phyloP scores from a whole-genome alignment of 2,113 vertebrate species.

The Pituophis catenifer region DNA sequence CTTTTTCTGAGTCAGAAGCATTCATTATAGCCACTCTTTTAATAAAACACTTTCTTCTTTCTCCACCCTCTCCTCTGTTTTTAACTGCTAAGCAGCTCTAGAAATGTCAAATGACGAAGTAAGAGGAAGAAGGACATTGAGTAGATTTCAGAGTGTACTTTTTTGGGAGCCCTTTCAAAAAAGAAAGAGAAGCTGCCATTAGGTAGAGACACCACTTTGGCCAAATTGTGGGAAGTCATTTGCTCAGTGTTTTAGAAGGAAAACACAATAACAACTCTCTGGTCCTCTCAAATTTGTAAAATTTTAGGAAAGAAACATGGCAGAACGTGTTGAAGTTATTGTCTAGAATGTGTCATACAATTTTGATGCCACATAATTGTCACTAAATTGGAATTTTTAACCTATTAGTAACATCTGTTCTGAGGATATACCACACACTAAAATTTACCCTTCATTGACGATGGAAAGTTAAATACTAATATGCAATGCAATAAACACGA shows the following conservation, averaged over 20 bases:
- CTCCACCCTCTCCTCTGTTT: not conserved
- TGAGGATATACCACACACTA: slow-evolving; percentile 26
- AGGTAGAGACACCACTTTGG: not conserved
- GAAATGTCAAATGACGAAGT: not conserved
- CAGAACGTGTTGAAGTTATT: not conserved
- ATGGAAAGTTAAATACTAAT: not conserved
- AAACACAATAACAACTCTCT: not conserved
- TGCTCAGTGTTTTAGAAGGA: not conserved
- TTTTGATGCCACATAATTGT: not conserved
- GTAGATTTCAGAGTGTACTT: not conserved
- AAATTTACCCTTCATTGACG: slow-evolving; percentile 3
- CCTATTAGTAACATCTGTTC: not conserved
- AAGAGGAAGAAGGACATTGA: not conserved
- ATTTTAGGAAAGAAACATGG: not conserved
- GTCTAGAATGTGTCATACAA: slow-evolving; percentile 32
- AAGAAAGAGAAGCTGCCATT: not conserved
- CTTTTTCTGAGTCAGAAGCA: slow-evolving; percentile 21
- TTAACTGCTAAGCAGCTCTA: not conserved
- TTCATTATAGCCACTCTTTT: slow-evolving; percentile 37
- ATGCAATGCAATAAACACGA: not conserved
- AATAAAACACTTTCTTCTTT: slow-evolving; percentile 37
- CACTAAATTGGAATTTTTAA: not conserved
- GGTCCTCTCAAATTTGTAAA: not conserved
- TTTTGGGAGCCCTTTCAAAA: not conserved
- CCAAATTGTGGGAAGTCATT: not conserved